Evolutionary conservation across 2,888 invertebrate genomes (phyloP), one percentile per base, ranked within the genome.

Genomic region (Pardosa pseudoannulata): DNA sequence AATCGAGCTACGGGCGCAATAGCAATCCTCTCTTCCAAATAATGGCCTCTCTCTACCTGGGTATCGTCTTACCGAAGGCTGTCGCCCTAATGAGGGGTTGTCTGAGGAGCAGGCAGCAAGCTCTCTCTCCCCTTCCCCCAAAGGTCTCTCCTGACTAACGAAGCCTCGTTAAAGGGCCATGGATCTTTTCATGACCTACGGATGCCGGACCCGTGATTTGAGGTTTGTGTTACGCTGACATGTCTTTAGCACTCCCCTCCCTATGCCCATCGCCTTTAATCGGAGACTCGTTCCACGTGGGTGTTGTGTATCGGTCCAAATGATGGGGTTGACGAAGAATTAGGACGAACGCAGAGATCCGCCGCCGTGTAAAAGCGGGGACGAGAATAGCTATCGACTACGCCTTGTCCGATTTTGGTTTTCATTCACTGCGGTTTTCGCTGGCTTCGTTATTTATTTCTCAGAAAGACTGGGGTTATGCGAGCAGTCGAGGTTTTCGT

Each of bases 171-270:
- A 83, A 64, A 46, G 67, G 46, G n/a, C 70, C 29, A 11, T 13
- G 28, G 39, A 70, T 27, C 71, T 28, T 50, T 32, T 56, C 29
- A 6, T 36, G 19, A n/a, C n/a, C n/a, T n/a, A n/a, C n/a, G n/a
- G n/a, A 41, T 64, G 74, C 36, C 23, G 67, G 78, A 36, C 70
- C 50, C 31, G 56, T 78, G 83, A 83, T 83, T 83, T 78, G 78
- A 83, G 83, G 83, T 83, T 83, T 83, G 73, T 83, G 83, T 83
- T 83, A 83, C 56, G 56, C 78, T 78, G 73, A 72, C 83, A 78
- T 67, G 73, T 83, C 83, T 83, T 83, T 83, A 83, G 83, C 78
- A 28, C 65, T 11, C 16, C 13, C 28, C 65, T 29, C 65, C 65
- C 64, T 28, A 9, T 28, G 7, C 64, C 56, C 64, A 0, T 13